Evolutionary conservation across 2,888 invertebrate genomes (phyloP).

Genomic region (Clunio marinus): DNA sequence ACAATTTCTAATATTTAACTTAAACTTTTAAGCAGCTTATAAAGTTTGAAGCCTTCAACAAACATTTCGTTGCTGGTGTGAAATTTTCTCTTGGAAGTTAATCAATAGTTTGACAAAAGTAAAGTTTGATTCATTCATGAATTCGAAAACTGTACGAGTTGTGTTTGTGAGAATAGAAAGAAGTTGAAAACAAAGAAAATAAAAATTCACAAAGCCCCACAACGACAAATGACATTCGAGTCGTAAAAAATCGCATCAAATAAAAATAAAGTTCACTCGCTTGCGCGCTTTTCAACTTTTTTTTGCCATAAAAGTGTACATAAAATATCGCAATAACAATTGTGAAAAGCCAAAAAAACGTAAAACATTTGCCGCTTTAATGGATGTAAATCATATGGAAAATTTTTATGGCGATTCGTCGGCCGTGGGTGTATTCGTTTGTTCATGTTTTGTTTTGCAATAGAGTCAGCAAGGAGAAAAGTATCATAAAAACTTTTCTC

Average conservation of each 20-base stretch:
- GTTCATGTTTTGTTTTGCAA: background rate
- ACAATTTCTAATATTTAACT: too few relatives aligned
- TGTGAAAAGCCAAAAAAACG: background rate
- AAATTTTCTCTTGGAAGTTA: too few relatives aligned
- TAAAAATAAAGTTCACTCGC: constrained; percentile 24
- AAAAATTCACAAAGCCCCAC: background rate
- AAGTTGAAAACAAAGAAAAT: background rate
- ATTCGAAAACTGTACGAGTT: too few relatives aligned
- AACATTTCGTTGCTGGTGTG: too few relatives aligned
- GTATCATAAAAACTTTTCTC: background rate
- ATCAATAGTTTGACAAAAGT: too few relatives aligned
- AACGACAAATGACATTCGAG: constrained; percentile 20
- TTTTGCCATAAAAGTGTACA: constrained; percentile 21
- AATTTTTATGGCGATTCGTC: too few relatives aligned
- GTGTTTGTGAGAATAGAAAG: background rate
- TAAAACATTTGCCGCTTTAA: background rate
- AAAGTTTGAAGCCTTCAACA: too few relatives aligned
- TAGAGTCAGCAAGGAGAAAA: background rate
- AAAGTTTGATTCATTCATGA: too few relatives aligned
- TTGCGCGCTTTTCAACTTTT: background rate
- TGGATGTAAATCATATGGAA: constrained; percentile 16
- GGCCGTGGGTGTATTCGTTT: background rate
- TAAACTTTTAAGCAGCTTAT: too few relatives aligned
- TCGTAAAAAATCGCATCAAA: constrained; percentile 33
- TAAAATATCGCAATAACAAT: constrained; percentile 33